These are phyloP conservation scores for Colaptes auratus DNA, from an alignment of 2,113 vertebrate species.

Conservation along the genomic window DNA sequence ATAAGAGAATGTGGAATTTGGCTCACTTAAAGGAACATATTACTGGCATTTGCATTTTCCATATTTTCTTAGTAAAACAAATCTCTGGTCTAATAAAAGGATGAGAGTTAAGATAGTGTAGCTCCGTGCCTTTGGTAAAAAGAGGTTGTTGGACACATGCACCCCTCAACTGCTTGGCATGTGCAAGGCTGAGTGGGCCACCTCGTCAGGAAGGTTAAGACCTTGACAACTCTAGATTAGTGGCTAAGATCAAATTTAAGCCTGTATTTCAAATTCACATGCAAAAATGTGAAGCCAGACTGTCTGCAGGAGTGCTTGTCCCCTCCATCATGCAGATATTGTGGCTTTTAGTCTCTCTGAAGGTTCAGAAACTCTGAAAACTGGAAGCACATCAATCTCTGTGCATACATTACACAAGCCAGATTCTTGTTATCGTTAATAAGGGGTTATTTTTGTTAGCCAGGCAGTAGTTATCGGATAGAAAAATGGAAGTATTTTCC, in stretches of 20 bases:
- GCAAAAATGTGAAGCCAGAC: not conserved
- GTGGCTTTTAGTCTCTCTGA: not conserved
- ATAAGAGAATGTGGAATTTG: not conserved
- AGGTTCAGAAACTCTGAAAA: not conserved
- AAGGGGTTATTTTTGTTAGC: constrained; percentile 56
- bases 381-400: not conserved
- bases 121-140: not conserved
- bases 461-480: not conserved
- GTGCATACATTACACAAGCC: not conserved
- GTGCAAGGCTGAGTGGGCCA: not conserved
- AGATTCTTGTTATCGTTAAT: constrained; percentile 53
- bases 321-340: not conserved
- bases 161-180: accelerated
- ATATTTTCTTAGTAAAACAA: constrained; percentile 27
- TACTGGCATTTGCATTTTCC: not conserved
- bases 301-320: not conserved
- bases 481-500: constrained; percentile 51
- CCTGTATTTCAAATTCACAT: not conserved
- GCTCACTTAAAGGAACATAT: constrained; percentile 10
- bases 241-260: not conserved
- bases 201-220: not conserved
- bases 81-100: not conserved
- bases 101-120: not conserved
- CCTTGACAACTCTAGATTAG: not conserved
- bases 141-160: not conserved